Percentiles rank a stretch among this genome's conserved stretches.
Conservation (phyloP, 1,140 invertebrate species). For the Lysiphlebus fabarum region DNA sequence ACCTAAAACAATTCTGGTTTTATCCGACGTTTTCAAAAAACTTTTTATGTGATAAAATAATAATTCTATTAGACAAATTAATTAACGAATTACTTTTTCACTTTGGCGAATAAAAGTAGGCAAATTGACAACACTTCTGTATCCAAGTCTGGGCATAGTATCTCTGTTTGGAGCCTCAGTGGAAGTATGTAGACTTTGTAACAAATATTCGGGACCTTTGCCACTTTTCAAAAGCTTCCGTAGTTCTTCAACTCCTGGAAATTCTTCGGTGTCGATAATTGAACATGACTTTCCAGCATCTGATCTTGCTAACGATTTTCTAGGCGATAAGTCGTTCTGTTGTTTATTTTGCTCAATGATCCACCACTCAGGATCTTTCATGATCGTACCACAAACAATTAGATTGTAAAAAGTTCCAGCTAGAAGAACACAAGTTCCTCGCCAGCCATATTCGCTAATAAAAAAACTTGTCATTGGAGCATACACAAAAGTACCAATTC, state of each 20-base stretch:
- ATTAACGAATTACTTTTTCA: conserved; percentile 59
- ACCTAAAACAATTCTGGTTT: conserved; percentile 50
- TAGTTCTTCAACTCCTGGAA: conserved; percentile 65
- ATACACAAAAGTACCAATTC: conserved; percentile 82
- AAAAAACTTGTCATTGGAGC: conserved; percentile 75
- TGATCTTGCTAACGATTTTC: conserved; percentile 48
- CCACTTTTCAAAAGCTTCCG: conserved; percentile 65
- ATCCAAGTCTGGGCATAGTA: conserved; percentile 32
- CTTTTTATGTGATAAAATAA: conserved; percentile 8
- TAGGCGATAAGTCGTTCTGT: conserved; percentile 37
- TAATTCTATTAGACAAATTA: conserved; percentile 11
- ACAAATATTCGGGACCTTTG: conserved; percentile 63
- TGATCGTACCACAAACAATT: conserved; percentile 82
- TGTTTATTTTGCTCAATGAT: conserved; percentile 61
- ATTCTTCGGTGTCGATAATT: conserved; percentile 54
- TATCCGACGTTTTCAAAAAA: neutral
- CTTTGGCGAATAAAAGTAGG: conserved; percentile 70
- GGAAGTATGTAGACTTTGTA: conserved; percentile 62
- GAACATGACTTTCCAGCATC: conserved; percentile 42
- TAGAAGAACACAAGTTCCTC: conserved; percentile 78
- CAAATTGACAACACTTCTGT: conserved; percentile 67
- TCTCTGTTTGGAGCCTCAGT: conserved; percentile 41
- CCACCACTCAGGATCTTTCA: conserved; percentile 82
- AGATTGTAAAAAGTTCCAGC: conserved; percentile 83
- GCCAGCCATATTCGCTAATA: conserved; percentile 79